Evolutionary conservation across 2,113 vertebrate genomes (phyloP), one percentile per base, ranked within the genome.

Genomic region (Genyomyrus donnyi): DNA sequence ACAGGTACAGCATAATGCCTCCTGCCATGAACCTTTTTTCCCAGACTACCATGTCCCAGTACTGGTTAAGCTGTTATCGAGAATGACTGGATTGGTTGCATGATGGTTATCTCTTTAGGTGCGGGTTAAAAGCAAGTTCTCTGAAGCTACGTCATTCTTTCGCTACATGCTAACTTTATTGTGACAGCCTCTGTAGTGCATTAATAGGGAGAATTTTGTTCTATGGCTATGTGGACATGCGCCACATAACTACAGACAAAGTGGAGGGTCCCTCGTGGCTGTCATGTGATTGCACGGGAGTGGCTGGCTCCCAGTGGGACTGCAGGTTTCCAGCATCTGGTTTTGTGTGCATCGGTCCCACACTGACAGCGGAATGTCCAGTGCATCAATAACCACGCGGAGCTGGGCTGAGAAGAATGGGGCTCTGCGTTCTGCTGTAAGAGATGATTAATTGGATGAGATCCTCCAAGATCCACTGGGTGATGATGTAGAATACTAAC

Each of bases 361-460:
- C 88, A 46, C 88, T 56, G 56, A 49, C 90, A 88, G 56, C 24
- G 5, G 56, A 70, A 88, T 90, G 87, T 77, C 90, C 53, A 46
- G 11, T 13, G 84, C 90, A 91, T 91, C 88, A 91, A 92, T 92
- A 90, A 91, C 27, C 70, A 35, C 42, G 24, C 45, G 31, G 17
- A n/a, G n/a, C 15, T n/a, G 80, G 39, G 13, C 27, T 5, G 80
- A 7, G 74, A 88, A 89, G 87, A 88, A 90, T 89, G 80, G 50
- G 39, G 46, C 27, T 46, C 21, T 45, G 85, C 53, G 17, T 88
- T 89, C 58, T 86, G 70, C 85, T 86, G n/a, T 56, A 84, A 53
- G 86, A 85, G 87, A 70, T 91, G 89, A 92, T 91, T 91, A 89
- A 91, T 83, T 91, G 52, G 88, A 88, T 83, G 83, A 88, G 62